These are phyloP conservation scores for Phrixothrix hirtus DNA, from an alignment of 2,888 invertebrate genomes.

Conservation along the genomic window DNA sequence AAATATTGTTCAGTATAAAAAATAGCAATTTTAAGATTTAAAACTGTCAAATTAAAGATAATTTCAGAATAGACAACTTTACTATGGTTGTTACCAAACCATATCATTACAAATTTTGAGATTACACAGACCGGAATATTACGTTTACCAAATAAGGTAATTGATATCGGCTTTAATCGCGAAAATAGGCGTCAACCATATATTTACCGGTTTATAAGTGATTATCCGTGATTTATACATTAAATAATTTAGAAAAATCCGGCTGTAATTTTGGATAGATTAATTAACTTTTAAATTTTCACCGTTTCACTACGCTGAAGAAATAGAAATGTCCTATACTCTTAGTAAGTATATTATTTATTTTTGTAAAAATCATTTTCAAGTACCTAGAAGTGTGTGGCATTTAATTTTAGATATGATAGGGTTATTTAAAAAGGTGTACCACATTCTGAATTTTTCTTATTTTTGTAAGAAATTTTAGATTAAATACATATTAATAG, in stretches of 20 bases:
- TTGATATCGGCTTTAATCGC: constrained; percentile 19
- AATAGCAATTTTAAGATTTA: too few relatives aligned
- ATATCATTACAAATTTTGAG: constrained; percentile 19
- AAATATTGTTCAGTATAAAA: not conserved
- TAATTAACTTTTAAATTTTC: too few relatives aligned
- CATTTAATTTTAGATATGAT: too few relatives aligned
- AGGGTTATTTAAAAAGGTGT: too few relatives aligned
- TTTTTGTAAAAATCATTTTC: too few relatives aligned
- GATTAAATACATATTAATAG: too few relatives aligned
- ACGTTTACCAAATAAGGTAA: constrained; percentile 31
- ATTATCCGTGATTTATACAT: not conserved
- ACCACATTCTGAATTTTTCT: too few relatives aligned
- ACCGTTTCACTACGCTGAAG: too few relatives aligned
- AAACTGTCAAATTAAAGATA: not conserved
- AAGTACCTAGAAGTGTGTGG: too few relatives aligned
- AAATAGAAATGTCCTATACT: constrained; percentile 23
- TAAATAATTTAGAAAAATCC: too few relatives aligned
- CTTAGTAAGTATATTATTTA: constrained; percentile 25
- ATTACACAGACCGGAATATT: constrained; percentile 15
- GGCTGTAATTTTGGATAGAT: too few relatives aligned
- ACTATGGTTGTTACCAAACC: constrained; percentile 1
- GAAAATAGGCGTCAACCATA: constrained; percentile 22
- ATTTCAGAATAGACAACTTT: not conserved
- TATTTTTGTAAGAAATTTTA: too few relatives aligned
- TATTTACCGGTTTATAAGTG: constrained; percentile 16